Base-by-base conservation (phyloP, 2,797 vertebrate genomes). In the Lates japonicus region DNA sequence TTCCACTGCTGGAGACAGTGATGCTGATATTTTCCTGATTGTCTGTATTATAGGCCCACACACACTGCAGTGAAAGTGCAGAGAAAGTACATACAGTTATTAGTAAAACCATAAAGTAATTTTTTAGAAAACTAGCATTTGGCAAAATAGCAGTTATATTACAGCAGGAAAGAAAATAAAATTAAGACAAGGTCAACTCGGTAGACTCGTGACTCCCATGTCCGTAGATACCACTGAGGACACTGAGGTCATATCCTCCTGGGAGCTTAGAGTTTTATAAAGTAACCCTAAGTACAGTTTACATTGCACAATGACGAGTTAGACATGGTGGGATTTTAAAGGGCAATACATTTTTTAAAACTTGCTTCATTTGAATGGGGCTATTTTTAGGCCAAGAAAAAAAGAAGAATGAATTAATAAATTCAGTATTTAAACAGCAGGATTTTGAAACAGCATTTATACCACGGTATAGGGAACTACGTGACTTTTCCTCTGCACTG, bases 221-320 rank as follows among this genome's bases (percentile, higher is more conserved):
- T 19, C 42, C 39, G 35, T 41, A 73, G 22, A 58, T 46, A 65
- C 20, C 44, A 31, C 3, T 61, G 44, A 69, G 46, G 33, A 61
- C 66, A 64, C 1, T 41, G 17, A 78, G 70, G 58, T 67, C 63
- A 51, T 35, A 61, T 75, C 49, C 44, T 76, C 16, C 3, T 17
- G 20, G 5, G 25, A 67, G 54, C 14, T 42, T 42, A 13, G 41
- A 42, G 41, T 2, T 59, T 44, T 57, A 20, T 20, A 33, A 25
- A 62, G 4, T 58, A 25, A 60, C 8, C 25, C 25, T 12, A 44
- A 42, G 16, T 42, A 1, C 22, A 52, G 7, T 41, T 65, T 16
- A 46, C 12, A 25, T 6, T 41, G 13, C 52, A 19, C 5, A 82
- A 42, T 49, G 19, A 1, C 11, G 14, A 68, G n/a, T 33, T 29